Evolutionary conservation across 2,888 invertebrate genomes (phyloP).

Genomic region (Chromoteleia sp.): DNA sequence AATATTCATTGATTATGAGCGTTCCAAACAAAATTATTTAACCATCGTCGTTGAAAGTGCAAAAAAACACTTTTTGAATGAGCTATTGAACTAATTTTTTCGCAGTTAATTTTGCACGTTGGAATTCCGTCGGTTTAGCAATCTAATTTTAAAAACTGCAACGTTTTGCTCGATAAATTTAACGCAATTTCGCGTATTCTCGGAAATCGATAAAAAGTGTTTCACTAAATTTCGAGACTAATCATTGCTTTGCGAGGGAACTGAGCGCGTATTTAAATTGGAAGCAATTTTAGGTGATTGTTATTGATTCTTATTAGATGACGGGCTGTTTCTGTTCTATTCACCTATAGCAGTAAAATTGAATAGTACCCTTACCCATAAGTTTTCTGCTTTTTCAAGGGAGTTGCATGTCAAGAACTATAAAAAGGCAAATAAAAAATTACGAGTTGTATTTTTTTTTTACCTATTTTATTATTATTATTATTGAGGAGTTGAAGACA

Average conservation of each 20-base stretch:
- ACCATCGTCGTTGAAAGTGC: constrained; percentile 15
- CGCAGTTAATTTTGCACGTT: background rate
- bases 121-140: background rate
- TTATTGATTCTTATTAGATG: constrained; percentile 32
- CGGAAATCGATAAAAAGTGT: constrained; percentile 12
- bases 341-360: constrained; percentile 21
- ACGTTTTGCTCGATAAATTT: constrained; percentile 2
- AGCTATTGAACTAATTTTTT: background rate
- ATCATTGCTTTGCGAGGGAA: background rate
- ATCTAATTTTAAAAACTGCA: background rate
- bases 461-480: constrained; percentile 24
- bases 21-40: constrained; percentile 32
- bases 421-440: constrained; percentile 25
- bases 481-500: background rate
- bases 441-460: constrained; percentile 21
- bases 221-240: background rate
- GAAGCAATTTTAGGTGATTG: constrained; percentile 14
- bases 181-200: background rate
- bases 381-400: constrained; percentile 21
- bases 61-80: constrained; percentile 23
- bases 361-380: constrained; percentile 14
- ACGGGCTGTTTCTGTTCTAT: constrained; percentile 12
- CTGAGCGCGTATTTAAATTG: background rate
- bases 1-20: constrained; percentile 48
- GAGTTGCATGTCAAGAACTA: constrained; percentile 28